A percentile compares a stretch with the other conserved stretches of the same genome.
phyloP scores from a whole-genome alignment of 2,797 vertebrate species.

The Mus spretus region DNA sequence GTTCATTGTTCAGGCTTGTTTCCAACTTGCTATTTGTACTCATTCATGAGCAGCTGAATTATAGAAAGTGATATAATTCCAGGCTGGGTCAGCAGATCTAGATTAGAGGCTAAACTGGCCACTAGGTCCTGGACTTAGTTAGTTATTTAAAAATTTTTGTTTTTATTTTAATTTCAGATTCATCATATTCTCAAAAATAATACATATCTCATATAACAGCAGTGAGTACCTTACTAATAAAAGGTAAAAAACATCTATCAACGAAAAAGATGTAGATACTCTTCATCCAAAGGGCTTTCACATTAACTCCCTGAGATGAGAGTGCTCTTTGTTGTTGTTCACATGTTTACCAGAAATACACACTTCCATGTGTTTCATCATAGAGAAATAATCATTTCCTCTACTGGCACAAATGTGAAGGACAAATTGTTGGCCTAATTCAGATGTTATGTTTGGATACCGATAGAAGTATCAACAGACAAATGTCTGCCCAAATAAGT shows the following conservation, averaged over 20 bases:
- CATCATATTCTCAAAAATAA: neutral
- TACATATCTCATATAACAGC: neutral
- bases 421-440: too few relatives aligned
- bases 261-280: neutral
- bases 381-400: neutral
- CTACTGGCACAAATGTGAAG: neutral
- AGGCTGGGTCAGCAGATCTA: neutral
- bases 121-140: neutral
- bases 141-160: neutral
- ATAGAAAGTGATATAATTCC: neutral
- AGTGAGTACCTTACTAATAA: neutral
- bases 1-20: neutral
- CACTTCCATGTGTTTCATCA: neutral
- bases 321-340: neutral
- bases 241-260: neutral
- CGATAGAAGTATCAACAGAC: too few relatives aligned
- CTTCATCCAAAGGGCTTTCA: neutral
- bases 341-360: neutral
- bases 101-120: neutral
- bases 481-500: too few relatives aligned
- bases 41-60: neutral
- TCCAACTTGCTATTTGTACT: neutral
- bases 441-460: too few relatives aligned
- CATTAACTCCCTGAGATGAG: neutral
- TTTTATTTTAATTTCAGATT: conserved; percentile 42